Percentiles rank a stretch among this genome's conserved stretches.
phyloP scores from a whole-genome alignment of 1,140 invertebrate species.

The Panagrolaimus sp. region DNA sequence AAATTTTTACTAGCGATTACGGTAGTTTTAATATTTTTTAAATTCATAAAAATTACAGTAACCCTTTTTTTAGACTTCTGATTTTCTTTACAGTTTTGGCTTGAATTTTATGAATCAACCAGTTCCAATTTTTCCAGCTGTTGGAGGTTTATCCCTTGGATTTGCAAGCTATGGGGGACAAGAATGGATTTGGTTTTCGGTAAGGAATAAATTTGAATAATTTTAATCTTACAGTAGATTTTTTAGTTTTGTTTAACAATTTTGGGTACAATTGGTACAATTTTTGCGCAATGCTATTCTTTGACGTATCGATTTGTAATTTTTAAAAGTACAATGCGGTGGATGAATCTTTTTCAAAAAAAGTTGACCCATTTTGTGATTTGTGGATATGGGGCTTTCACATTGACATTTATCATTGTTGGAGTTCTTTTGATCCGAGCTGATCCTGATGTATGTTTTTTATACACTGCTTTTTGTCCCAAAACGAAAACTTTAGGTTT shows the following conservation, averaged over 20 bases:
- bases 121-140: neutral
- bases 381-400: neutral
- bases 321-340: neutral
- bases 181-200: neutral
- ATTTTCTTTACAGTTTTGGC: neutral
- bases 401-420: neutral
- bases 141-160: neutral
- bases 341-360: neutral
- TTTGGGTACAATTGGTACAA: neutral
- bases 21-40: neutral
- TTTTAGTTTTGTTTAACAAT: neutral
- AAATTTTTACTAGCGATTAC: constrained; percentile 5
- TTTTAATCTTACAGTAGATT: neutral
- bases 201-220: neutral
- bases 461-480: neutral
- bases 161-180: neutral
- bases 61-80: neutral
- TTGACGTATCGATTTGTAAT: neutral
- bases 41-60: neutral
- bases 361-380: neutral
- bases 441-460: neutral
- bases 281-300: constrained; percentile 5
- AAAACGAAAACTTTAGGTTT: neutral
- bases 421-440: neutral
- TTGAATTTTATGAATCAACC: neutral